Base-by-base conservation (phyloP, 2,797 vertebrate genomes). In the Lagodon rhomboides region DNA sequence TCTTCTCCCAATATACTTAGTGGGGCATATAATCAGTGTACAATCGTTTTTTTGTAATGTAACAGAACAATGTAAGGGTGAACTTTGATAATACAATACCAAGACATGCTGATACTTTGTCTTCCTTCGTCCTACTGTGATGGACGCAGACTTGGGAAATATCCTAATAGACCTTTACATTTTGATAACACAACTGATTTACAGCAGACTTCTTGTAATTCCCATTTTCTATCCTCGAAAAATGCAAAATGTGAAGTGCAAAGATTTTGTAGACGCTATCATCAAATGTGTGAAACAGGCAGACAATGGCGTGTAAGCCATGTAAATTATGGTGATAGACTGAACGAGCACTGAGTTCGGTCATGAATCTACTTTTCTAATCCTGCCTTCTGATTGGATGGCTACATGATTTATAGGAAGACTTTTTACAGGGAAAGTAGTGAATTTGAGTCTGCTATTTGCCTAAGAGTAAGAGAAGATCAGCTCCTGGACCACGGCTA, bases 351-450 rank as follows among this genome's bases (percentile, higher is more conserved):
- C 49, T 46, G 65, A 64, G 65, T 85, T 83, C 81, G 81, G 73
- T 83, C 68, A 68, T 64, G 71, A 82, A 84, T 88, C 71, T 76
- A 47, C 75, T 85, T 77, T 53, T 22, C 65, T 88, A 89, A 88
- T 87, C 79, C 85, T 70, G 58, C 49, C 22, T 73, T 84, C 71
- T 87, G 84, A 92, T 91, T 91, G 91, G 89, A 53, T 50, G 79
- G 76, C 41, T 73, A 61, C 54, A 67, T 75, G 80, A 75, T 84
- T 82, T 75, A 84, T 56, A 23, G 38, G 18, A 46, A 87, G 66
- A 82, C 85, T 88, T 80, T 82, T 47, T 18, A 55, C 41, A 50
- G 41, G 44, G 30, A 77, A 82, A 58, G 58, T n/a, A 66, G 72
- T 75, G 75, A 86, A 87, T 88, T 86, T 76, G 68, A 85, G 84